Evolutionary conservation across 2,888 invertebrate species (phyloP), one percentile per base, ranked within the genome.

Genomic region (Rhopalosiphum nymphaeae): DNA sequence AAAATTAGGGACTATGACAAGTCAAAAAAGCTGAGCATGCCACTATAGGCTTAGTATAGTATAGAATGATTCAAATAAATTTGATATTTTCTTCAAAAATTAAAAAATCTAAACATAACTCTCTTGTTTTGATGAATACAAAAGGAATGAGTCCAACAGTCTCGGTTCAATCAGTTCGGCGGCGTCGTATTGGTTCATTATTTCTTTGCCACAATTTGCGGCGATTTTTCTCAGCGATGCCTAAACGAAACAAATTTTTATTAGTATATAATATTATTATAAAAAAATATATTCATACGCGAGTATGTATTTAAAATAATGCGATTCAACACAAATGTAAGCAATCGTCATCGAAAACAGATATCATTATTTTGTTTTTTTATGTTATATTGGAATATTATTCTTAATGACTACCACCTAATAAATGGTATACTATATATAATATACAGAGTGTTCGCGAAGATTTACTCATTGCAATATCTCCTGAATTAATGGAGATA

Each of bases 61-160:
- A 44, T 44, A 53, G 53, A 16, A 46, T 46, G 21, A 84, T 84
- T 29, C 42, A 29, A 42, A 29, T 3, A 53, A 91, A 84, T 84
- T 91, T 78, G 53, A 90, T 67, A 78, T 78, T 29, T 25, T 90
- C 44, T 10, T 11, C 21, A 0, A 21, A 7, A 13, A 16, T 26
- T 13, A 46, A 85, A 86, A 21, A 5, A 36, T 26, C 57, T 92
- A 98, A 86, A 98, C 98, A 95, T 98, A 98, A 95, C 98, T 98
- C 96, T 98, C 98, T 95, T 97, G 97, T 95, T 97, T 97, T 53
- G 97, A 97, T 0, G 98, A 98, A 96, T 98, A 98, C 78, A 97
- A 96, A 96, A 98, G 97, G 95, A 98, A 97, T 0, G 98, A 98
- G 95, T 98, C 98, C 96, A 98, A 97, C 26, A 98, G 96, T 95